These are phyloP conservation scores for Hydriomena furcata DNA, from an alignment of 2,888 invertebrate species.

Conservation along the genomic window DNA sequence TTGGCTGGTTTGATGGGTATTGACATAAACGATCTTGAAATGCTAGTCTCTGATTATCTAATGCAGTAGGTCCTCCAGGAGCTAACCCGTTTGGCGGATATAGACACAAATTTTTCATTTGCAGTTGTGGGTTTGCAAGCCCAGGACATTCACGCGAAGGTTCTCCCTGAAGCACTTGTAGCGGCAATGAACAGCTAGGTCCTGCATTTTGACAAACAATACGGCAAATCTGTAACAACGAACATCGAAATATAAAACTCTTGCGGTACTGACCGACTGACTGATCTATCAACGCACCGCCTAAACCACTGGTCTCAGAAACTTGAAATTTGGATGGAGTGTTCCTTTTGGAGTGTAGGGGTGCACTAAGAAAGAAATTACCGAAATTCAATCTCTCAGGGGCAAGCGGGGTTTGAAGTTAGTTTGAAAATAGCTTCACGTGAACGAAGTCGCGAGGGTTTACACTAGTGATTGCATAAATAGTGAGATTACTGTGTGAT, in stretches of 20 bases:
- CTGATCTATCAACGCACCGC: too few relatives aligned
- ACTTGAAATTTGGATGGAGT: too few relatives aligned
- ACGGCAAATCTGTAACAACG: conserved; percentile 39
- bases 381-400: too few relatives aligned
- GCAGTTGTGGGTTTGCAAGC: conserved; percentile 10
- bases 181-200: conserved; percentile 17
- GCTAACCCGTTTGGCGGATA: conserved; percentile 12
- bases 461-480: conserved; percentile 15
- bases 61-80: conserved; percentile 1
- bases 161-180: conserved; percentile 21
- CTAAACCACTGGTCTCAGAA: too few relatives aligned
- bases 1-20: conserved; percentile 6
- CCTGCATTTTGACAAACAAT: conserved; percentile 29
- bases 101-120: conserved; percentile 16
- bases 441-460: too few relatives aligned
- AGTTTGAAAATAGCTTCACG: too few relatives aligned
- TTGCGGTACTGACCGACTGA: too few relatives aligned
- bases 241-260: too few relatives aligned
- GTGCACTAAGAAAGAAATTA: too few relatives aligned
- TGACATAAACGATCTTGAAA: conserved; percentile 5
- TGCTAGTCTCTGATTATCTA: conserved; percentile 9
- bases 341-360: too few relatives aligned
- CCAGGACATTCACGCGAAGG: conserved; percentile 1
- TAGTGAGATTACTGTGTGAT: conserved; percentile 4
- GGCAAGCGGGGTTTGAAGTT: too few relatives aligned